Conservation (phyloP, 2,797 vertebrate species). For the Hydrocynus forskahlii region DNA sequence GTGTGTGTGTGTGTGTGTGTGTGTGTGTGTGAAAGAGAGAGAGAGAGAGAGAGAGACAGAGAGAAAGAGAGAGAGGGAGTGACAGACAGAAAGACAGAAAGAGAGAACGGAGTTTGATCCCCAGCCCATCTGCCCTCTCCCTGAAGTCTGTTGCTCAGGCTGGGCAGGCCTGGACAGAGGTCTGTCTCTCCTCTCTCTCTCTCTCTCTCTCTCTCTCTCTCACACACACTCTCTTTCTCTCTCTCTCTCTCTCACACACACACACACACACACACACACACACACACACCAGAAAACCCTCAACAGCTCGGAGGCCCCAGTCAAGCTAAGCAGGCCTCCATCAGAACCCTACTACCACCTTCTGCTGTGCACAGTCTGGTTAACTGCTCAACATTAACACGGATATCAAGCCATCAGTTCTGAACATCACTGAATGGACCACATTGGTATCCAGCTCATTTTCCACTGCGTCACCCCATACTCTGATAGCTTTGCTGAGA, state of each 20-base stretch:
- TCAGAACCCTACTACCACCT: slow-evolving; percentile 34
- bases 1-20: too few species aligned
- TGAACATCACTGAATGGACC: background rate
- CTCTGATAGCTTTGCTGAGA: slow-evolving; percentile 18
- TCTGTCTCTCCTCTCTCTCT: slow-evolving; percentile 48
- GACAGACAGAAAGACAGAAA: slow-evolving; percentile 59
- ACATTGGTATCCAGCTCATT: background rate
- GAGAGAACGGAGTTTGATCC: slow-evolving; percentile 68
- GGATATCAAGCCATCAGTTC: slow-evolving; percentile 2
- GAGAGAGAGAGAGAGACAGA: slow-evolving; percentile 56
- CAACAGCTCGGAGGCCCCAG: slow-evolving; percentile 42
- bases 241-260: too few species aligned
- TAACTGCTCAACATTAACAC: background rate
- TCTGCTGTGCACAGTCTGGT: background rate
- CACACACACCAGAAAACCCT: background rate
- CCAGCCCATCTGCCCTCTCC: slow-evolving; percentile 73
- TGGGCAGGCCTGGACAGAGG: slow-evolving; percentile 58
- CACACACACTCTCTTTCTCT: too few species aligned
- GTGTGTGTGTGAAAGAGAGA: background rate
- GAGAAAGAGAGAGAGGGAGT: slow-evolving; percentile 48
- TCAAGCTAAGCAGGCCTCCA: slow-evolving; percentile 26
- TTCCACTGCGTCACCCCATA: slow-evolving; percentile 27
- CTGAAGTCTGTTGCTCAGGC: slow-evolving; percentile 56
- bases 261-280: background rate
- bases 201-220: too few species aligned